phyloP scores from a whole-genome alignment of 2,797 vertebrate species.

The Schizothorax lantsangensis region DNA sequence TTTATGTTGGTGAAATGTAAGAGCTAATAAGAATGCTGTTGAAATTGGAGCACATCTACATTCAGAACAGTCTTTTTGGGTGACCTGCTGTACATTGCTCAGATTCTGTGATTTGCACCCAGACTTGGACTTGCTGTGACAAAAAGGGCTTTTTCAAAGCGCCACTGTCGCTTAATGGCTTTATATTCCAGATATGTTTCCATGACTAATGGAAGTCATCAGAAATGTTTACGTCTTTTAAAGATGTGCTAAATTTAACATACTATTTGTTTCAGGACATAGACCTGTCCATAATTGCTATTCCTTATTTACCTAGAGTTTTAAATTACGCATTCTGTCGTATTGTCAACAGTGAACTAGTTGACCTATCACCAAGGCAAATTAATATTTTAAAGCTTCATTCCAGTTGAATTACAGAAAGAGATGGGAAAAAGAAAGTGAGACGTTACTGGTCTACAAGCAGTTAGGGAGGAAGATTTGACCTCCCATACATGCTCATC shows the following conservation, averaged over 20 bases:
- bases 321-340: background rate
- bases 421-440: background rate
- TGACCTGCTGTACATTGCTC: conserved; percentile 26
- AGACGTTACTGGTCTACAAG: conserved; percentile 13
- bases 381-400: conserved; percentile 29
- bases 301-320: conserved; percentile 32
- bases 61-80: background rate
- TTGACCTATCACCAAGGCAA: background rate
- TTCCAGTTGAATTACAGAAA: conserved; percentile 15
- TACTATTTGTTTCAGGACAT: background rate
- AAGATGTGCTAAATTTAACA: conserved; percentile 1
- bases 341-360: conserved; percentile 27
- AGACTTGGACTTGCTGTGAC: background rate
- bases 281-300: background rate
- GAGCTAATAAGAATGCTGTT: conserved; percentile 13
- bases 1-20: conserved; percentile 18
- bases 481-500: background rate
- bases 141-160: conserved; percentile 37
- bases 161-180: conserved; percentile 9
- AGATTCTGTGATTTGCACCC: conserved; percentile 21
- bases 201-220: conserved; percentile 36
- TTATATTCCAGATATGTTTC: conserved; percentile 16
- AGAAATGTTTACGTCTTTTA: conserved; percentile 14
- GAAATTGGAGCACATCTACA: background rate
- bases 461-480: background rate